Conservation (phyloP, 2,888 invertebrate species). For the Synanthedon myopaeformis region DNA sequence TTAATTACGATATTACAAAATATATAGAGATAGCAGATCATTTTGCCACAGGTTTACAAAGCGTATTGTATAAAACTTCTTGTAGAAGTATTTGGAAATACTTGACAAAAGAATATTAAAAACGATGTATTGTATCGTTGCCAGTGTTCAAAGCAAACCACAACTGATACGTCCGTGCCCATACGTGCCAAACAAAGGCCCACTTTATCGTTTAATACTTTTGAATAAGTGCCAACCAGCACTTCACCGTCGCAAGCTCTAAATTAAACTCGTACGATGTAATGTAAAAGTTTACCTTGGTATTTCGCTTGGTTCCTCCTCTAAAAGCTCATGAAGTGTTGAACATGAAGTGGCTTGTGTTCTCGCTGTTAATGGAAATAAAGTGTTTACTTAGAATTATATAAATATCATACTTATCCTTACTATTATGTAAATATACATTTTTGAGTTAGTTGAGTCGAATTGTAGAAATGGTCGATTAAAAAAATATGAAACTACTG, state of each 20-base stretch:
- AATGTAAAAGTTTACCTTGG: slow-evolving; percentile 40
- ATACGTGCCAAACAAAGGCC: slow-evolving; percentile 6
- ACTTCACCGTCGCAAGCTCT: background rate
- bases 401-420: background rate
- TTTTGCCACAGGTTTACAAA: too few relatives aligned
- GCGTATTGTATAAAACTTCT: too few relatives aligned
- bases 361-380: slow-evolving; percentile 32
- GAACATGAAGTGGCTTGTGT: slow-evolving; percentile 67
- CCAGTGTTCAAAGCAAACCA: slow-evolving; percentile 3
- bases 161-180: slow-evolving; percentile 14
- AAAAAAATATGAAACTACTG: too few relatives aligned
- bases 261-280: background rate
- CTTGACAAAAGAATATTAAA: too few relatives aligned
- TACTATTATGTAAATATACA: background rate
- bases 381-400: slow-evolving; percentile 8
- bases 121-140: too few relatives aligned
- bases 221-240: slow-evolving; percentile 25
- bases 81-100: too few relatives aligned
- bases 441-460: background rate
- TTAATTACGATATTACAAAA: too few relatives aligned
- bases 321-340: slow-evolving; percentile 60
- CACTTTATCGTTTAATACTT: slow-evolving; percentile 16
- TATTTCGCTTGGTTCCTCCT: slow-evolving; percentile 62
- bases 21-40: too few relatives aligned
- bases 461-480: background rate